These are phyloP conservation scores for Menidia menidia DNA, from an alignment of 2,797 vertebrate genomes.

Conservation along the genomic window DNA sequence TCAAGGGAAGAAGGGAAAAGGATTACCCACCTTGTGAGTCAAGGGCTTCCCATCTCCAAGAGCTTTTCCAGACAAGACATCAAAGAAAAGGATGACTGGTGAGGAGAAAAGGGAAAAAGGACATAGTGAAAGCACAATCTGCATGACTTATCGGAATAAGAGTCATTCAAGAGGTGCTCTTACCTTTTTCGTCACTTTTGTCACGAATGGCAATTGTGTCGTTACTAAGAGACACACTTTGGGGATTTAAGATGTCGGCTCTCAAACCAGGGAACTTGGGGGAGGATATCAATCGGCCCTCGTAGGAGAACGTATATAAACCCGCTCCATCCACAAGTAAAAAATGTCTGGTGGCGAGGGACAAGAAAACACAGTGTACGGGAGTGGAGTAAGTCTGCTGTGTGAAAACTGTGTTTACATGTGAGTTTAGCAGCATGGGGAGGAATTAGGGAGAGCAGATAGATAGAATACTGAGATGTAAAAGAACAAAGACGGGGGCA, in stretches of 20 bases:
- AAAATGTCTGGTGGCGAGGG: constrained; percentile 85
- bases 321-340: constrained; percentile 93
- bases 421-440: background rate
- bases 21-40: constrained; percentile 89
- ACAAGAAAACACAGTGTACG: constrained; percentile 1
- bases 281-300: constrained; percentile 91
- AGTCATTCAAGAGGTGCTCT: constrained; percentile 3
- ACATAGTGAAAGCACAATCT: constrained; percentile 5
- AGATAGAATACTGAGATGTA: constrained; percentile 13
- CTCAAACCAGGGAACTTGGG: constrained; percentile 94
- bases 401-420: background rate
- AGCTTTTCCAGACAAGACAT: constrained; percentile 90
- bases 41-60: constrained; percentile 91
- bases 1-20: constrained; percentile 3
- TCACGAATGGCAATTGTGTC: constrained; percentile 93
- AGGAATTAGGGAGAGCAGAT: background rate
- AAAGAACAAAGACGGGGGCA: constrained; percentile 28
- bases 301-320: constrained; percentile 93
- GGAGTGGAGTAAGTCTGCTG: background rate
- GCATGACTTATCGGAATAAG: background rate
- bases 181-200: constrained; percentile 93
- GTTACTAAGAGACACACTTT: constrained; percentile 91
- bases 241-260: constrained; percentile 90
- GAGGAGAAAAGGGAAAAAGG: constrained; percentile 14
- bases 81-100: constrained; percentile 92